phyloP scores from a whole-genome alignment of 2,797 vertebrate genomes.

The Paguma larvata region DNA sequence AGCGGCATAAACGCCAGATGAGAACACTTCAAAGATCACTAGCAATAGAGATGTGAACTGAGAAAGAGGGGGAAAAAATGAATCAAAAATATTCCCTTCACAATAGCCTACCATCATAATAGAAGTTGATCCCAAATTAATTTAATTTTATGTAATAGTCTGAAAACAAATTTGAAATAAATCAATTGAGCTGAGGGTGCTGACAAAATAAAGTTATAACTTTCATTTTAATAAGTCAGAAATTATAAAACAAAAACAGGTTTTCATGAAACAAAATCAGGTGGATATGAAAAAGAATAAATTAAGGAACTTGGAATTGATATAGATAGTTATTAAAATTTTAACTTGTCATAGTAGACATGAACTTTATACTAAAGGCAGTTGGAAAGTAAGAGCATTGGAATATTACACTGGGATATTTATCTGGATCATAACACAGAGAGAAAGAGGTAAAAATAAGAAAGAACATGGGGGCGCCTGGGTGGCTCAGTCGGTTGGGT shows the following conservation, averaged over 20 bases:
- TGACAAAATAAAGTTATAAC: not conserved
- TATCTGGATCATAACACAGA: not conserved
- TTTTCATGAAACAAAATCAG: not conserved
- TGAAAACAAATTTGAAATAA: not conserved
- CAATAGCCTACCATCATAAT: not conserved
- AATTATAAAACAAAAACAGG: not conserved
- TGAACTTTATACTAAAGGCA: not conserved
- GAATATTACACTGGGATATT: not conserved
- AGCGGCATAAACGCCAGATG: not conserved
- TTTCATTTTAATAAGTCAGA: not conserved
- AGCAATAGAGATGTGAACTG: not conserved
- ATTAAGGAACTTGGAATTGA: not conserved
- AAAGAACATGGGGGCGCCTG: not conserved
- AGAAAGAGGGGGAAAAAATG: not conserved
- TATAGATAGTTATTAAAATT: not conserved
- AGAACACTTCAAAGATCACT: not conserved
- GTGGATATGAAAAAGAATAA: not conserved
- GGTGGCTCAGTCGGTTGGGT: no score
- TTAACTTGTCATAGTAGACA: not conserved
- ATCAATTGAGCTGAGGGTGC: not conserved
- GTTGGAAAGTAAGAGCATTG: not conserved
- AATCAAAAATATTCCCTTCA: not conserved
- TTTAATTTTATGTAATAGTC: not conserved
- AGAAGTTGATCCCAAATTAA: not conserved
- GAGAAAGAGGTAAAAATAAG: constrained; percentile 6